These are phyloP conservation scores for Tryphoninae sp. DNA, from an alignment of 2,888 invertebrate species.

Conservation along the genomic window DNA sequence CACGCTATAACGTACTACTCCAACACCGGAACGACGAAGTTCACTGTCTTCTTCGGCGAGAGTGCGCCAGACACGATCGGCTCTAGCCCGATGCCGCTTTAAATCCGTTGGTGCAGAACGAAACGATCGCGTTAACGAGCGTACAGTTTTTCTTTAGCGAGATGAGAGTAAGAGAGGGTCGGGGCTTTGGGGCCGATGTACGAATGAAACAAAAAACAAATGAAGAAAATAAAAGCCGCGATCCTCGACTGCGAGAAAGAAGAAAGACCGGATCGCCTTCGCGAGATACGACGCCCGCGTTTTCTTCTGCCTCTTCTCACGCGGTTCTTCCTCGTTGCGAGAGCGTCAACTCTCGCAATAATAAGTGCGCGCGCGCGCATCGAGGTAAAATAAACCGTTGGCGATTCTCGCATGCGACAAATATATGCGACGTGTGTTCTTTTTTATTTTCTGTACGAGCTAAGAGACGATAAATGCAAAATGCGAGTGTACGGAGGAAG, in stretches of 20 bases:
- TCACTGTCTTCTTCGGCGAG: slow-evolving; percentile 51
- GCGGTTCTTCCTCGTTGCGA: slow-evolving; percentile 30
- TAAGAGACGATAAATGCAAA: slow-evolving; percentile 52
- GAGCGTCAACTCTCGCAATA: slow-evolving; percentile 15
- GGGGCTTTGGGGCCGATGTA: slow-evolving; percentile 5
- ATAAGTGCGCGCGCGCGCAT: slow-evolving; percentile 23
- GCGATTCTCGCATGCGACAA: slow-evolving; percentile 22
- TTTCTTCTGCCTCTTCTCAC: slow-evolving; percentile 46
- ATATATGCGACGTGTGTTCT: background rate
- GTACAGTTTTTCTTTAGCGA: slow-evolving; percentile 52
- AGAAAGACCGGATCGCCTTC: slow-evolving; percentile 61
- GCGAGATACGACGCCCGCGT: slow-evolving; percentile 47
- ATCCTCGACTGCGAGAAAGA: slow-evolving; percentile 38
- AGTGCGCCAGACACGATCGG: slow-evolving; percentile 56
- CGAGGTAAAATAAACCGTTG: slow-evolving; percentile 34
- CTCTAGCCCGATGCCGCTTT: slow-evolving; percentile 52
- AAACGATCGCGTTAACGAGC: slow-evolving; percentile 67
- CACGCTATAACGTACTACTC: slow-evolving; percentile 35
- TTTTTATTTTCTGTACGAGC: no score
- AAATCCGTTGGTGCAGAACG: slow-evolving; percentile 64
- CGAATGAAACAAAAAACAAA: slow-evolving; percentile 39
- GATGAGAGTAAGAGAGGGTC: slow-evolving; percentile 9
- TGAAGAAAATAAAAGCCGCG: slow-evolving; percentile 18
- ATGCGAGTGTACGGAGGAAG: slow-evolving; percentile 4
- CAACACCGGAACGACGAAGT: slow-evolving; percentile 54